Base-by-base conservation (phyloP, 2,888 invertebrate genomes). In the Pachymerium ferrugineum region DNA sequence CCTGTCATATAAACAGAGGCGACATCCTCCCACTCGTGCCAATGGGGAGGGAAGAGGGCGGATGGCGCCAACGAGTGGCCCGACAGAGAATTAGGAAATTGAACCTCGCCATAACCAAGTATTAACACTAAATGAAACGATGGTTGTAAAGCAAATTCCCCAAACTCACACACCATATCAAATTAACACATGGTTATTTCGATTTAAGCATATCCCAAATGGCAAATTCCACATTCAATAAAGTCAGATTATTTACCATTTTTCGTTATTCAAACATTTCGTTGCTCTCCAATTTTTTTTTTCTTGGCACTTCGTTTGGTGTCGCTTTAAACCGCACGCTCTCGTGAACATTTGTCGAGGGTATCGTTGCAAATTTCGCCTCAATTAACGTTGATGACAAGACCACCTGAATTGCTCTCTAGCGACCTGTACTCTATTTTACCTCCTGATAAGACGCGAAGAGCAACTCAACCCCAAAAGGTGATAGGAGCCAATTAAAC, bases 21-120 rank as follows among this genome's bases (percentile, higher is more conserved):
- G 70, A 33, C 30, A 69, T 33, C 38, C 38, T 38, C 71, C 71
- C 71, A 35, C 71, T 38, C 38, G 22, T 16, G 71, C 69, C 31
- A 19, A 69, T 30, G 69, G 69, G 69, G 69, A 69, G 69, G 69
- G 30, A 69, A 22, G n/a, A 30, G 33, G 30, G 30, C 69, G 69
- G 33, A 69, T 30, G 69, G 69, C 30, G 33, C 31, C 69, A 69
- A 30, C 69, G 69, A 38, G 35, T 33, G 38, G 35, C 71, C 35
- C 71, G 70, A 69, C 30, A 16, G 31, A 69, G 33, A 69, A 69
- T 69, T 69, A 69, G 70, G 70, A 69, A 33, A 69, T 69, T 69
- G 70, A 69, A 69, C 70, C 70, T 69, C 70, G 30, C 12, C 70
- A 33, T 69, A 33, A 33, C 31, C 70, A 33, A 69, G 70, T 30